Evolutionary conservation across 2,888 invertebrate species (phyloP).

Genomic region (Helicoverpa assulta): DNA sequence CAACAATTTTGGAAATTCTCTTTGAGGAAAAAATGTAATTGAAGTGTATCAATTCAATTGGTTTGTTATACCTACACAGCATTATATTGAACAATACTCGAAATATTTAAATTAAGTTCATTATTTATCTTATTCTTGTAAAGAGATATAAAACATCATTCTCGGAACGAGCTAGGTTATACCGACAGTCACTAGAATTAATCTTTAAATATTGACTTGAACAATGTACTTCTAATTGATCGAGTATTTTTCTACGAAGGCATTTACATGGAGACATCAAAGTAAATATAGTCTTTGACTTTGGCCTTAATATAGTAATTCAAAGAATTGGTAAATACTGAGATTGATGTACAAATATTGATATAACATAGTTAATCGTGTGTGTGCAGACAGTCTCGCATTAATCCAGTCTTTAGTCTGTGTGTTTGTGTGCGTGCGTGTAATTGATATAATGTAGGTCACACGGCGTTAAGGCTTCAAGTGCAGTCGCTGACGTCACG

Average conservation of each 20-base stretch:
- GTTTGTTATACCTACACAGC: neutral
- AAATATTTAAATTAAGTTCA: neutral
- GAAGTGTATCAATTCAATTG: neutral
- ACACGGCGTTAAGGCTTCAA: neutral
- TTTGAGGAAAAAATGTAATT: neutral
- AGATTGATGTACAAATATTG: conserved; percentile 23
- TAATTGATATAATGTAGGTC: neutral
- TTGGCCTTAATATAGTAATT: conserved; percentile 1
- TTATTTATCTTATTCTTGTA: neutral
- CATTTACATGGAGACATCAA: conserved; percentile 7
- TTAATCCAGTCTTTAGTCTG: neutral
- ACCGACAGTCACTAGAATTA: too few species aligned
- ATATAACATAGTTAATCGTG: conserved; percentile 15
- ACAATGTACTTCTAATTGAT: conserved; percentile 1
- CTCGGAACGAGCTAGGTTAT: too few species aligned
- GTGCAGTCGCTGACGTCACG: neutral
- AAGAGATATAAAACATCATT: too few species aligned
- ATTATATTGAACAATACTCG: too few species aligned
- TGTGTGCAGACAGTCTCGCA: conserved; percentile 2
- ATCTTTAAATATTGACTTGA: too few species aligned
- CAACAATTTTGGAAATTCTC: neutral
- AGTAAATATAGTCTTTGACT: conserved; percentile 4
- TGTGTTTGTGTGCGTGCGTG: neutral
- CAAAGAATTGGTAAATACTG: conserved; percentile 15
- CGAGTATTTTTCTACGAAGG: conserved; percentile 22